Conservation (phyloP, 2,113 vertebrate species). For the Equus przewalskii region DNA sequence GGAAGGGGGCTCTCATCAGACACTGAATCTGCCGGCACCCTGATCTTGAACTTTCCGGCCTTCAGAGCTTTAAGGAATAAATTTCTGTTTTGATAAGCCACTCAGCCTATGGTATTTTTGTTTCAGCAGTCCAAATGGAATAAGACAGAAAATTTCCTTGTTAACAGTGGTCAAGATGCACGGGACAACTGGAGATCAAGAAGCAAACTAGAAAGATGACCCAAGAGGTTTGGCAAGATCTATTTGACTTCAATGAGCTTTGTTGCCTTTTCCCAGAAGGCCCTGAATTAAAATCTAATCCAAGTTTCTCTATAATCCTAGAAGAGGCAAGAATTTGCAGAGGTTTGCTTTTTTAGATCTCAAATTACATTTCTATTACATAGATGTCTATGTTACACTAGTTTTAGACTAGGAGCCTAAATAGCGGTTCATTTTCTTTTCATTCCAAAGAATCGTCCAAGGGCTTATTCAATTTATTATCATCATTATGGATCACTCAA, state of each 20-base stretch:
- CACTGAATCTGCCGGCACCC: background rate
- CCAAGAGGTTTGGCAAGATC: background rate
- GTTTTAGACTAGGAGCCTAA: background rate
- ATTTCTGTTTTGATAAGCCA: background rate
- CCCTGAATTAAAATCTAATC: background rate
- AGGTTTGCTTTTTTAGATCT: background rate
- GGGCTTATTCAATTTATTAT: background rate
- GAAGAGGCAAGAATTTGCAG: background rate
- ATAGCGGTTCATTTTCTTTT: background rate
- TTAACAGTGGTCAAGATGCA: background rate
- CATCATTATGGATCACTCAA: background rate
- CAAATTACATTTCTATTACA: background rate
- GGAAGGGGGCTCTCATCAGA: background rate
- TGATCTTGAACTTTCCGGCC: background rate
- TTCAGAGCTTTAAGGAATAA: background rate
- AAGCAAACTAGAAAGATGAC: background rate
- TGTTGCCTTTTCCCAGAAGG: background rate
- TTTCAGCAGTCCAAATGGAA: background rate
- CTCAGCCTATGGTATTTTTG: background rate
- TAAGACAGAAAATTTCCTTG: background rate
- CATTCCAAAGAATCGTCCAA: background rate
- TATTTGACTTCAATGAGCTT: background rate
- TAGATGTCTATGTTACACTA: background rate
- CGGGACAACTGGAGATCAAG: background rate
- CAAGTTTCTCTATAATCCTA: background rate